phyloP scores from a whole-genome alignment of 2,888 invertebrate genomes.

The Scaptomyza caliginosa region DNA sequence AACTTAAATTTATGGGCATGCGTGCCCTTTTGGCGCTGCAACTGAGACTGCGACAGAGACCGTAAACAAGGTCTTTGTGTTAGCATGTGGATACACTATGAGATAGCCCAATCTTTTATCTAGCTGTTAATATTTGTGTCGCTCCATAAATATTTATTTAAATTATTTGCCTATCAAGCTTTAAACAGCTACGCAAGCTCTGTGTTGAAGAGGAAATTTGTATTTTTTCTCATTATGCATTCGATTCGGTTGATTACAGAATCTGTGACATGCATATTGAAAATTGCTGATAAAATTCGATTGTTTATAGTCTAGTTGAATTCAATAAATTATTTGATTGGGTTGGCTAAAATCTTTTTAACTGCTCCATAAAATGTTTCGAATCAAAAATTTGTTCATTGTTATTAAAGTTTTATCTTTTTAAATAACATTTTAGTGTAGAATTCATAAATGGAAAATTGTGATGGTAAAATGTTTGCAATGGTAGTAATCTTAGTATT shows the following conservation, averaged over 20 bases:
- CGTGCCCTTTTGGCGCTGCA: slow-evolving; percentile 41
- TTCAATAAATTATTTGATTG: no score
- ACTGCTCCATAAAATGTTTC: no score
- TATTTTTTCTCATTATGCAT: no score
- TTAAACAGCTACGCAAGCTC: no score
- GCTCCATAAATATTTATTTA: neutral
- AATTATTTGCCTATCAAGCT: neutral
- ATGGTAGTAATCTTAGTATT: slow-evolving; percentile 12
- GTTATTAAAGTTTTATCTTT: no score
- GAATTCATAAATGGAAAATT: neutral
- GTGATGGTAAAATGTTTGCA: neutral
- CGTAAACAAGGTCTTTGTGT: slow-evolving; percentile 18
- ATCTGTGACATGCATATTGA: no score
- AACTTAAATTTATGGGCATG: slow-evolving; percentile 68
- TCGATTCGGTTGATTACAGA: no score
- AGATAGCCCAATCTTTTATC: neutral
- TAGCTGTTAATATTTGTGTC: neutral
- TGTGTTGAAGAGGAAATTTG: no score
- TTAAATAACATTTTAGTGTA: neutral
- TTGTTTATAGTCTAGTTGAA: no score
- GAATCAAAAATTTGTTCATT: no score
- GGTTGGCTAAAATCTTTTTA: no score
- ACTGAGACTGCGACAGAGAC: slow-evolving; percentile 19
- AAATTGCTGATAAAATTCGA: no score
- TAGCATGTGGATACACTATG: neutral